Conservation (phyloP, 2,888 invertebrate genomes). For the Pyrrhosoma nymphula region DNA sequence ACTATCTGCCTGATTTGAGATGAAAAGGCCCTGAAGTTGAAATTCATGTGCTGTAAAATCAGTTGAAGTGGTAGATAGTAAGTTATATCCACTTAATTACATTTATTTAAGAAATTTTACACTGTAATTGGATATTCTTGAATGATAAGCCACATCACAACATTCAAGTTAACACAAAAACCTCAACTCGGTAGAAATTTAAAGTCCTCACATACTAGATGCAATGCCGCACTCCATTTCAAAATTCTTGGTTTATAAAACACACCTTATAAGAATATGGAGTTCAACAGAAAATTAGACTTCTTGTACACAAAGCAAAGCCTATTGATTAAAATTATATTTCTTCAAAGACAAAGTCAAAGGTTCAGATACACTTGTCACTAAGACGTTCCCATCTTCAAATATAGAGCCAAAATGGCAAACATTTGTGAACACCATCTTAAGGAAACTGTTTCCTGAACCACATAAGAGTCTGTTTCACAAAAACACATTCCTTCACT, state of each 20-base stretch:
- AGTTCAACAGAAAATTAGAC: background rate
- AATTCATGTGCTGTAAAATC: too few species aligned
- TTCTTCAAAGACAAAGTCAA: background rate
- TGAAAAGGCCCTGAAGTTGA: too few species aligned
- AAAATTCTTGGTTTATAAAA: background rate
- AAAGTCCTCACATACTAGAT: background rate
- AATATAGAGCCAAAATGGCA: conserved; percentile 16
- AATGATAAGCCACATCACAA: background rate
- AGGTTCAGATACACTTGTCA: background rate
- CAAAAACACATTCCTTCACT: conserved; percentile 37
- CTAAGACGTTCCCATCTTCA: conserved; percentile 17
- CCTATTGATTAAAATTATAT: background rate
- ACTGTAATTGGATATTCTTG: background rate
- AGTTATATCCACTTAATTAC: too few species aligned
- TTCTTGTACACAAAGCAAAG: background rate
- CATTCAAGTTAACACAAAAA: background rate
- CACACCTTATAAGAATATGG: background rate
- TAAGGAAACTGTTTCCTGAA: conserved; percentile 13
- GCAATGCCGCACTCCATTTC: background rate
- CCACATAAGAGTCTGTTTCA: background rate
- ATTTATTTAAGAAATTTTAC: background rate
- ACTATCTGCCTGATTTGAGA: too few species aligned
- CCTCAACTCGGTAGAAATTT: background rate
- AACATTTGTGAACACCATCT: conserved; percentile 11
- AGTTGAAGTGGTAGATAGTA: too few species aligned